These are phyloP conservation scores for Stomatorhinus ivindoensis DNA, from an alignment of 2,113 vertebrate species.

Conservation along the genomic window DNA sequence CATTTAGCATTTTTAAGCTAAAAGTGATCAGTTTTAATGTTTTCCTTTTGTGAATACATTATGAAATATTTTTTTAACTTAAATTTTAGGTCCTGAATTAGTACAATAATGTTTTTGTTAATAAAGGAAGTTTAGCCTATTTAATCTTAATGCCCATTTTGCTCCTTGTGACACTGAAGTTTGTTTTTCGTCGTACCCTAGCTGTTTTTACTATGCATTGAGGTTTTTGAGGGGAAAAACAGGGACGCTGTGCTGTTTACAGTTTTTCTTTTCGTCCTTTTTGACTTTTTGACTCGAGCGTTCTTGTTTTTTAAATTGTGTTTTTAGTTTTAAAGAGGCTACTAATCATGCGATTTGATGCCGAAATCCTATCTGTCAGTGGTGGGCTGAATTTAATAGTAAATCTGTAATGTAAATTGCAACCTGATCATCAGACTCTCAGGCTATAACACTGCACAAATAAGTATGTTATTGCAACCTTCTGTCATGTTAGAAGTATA, in stretches of 20 bases:
- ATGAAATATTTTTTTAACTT: neutral
- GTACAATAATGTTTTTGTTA: neutral
- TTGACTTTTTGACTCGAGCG: neutral
- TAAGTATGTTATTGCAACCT: neutral
- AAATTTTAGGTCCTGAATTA: neutral
- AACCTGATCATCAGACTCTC: neutral
- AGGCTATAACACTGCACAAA: neutral
- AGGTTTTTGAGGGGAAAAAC: neutral
- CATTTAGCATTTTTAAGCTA: neutral
- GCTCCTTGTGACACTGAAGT: neutral
- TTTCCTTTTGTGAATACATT: neutral
- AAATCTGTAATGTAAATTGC: neutral
- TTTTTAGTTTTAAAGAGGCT: neutral
- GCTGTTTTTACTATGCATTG: neutral
- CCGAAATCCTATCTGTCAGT: neutral
- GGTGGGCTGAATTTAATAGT: neutral
- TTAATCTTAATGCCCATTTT: neutral
- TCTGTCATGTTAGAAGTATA: neutral
- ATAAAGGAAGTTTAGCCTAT: neutral
- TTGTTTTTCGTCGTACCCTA: neutral
- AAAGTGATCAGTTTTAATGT: neutral
- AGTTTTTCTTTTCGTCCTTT: neutral
- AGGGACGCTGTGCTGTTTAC: neutral
- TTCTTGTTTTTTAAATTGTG: neutral
- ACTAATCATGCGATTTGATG: neutral